These are phyloP conservation scores for Stenodema calcarata DNA, from an alignment of 2,888 invertebrate genomes.

Conservation along the genomic window DNA sequence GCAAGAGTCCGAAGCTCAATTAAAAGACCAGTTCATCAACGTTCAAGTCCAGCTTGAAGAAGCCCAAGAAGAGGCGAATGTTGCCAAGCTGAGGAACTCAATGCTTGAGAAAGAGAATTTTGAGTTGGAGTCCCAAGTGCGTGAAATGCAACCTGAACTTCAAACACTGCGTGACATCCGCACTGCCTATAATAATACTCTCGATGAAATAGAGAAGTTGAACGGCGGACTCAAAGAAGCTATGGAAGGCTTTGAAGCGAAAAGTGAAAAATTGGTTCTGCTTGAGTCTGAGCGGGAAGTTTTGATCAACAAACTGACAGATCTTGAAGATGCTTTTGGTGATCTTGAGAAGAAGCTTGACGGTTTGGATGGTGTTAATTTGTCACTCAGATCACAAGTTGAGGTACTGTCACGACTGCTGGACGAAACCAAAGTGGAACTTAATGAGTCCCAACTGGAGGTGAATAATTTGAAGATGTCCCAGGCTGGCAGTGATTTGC, in stretches of 20 bases:
- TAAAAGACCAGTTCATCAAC: slow-evolving; percentile 42
- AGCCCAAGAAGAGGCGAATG: slow-evolving; percentile 15
- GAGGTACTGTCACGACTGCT: slow-evolving; percentile 42
- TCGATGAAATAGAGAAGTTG: slow-evolving; percentile 53
- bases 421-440: slow-evolving; percentile 27
- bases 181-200: slow-evolving; percentile 51
- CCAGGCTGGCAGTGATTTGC: background rate
- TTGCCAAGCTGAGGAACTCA: slow-evolving; percentile 33
- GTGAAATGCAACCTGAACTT: slow-evolving; percentile 62
- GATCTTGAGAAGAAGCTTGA: slow-evolving; percentile 50
- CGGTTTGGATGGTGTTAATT: slow-evolving; percentile 42
- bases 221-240: slow-evolving; percentile 54
- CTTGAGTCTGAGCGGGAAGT: slow-evolving; percentile 54
- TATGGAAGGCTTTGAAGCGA: slow-evolving; percentile 51
- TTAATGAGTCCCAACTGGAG: slow-evolving; percentile 7
- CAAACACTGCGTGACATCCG: slow-evolving; percentile 60
- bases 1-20: slow-evolving; percentile 38
- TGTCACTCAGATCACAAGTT: slow-evolving; percentile 40
- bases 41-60: slow-evolving; percentile 45
- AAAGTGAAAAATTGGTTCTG: slow-evolving; percentile 45
- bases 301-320: slow-evolving; percentile 53
- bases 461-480: background rate
- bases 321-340: slow-evolving; percentile 53
- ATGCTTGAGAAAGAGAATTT: slow-evolving; percentile 38
- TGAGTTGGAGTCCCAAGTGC: slow-evolving; percentile 57